Evolutionary conservation across 2,888 invertebrate genomes (phyloP), one percentile per base, ranked within the genome.

Genomic region (Andrena camellia): DNA sequence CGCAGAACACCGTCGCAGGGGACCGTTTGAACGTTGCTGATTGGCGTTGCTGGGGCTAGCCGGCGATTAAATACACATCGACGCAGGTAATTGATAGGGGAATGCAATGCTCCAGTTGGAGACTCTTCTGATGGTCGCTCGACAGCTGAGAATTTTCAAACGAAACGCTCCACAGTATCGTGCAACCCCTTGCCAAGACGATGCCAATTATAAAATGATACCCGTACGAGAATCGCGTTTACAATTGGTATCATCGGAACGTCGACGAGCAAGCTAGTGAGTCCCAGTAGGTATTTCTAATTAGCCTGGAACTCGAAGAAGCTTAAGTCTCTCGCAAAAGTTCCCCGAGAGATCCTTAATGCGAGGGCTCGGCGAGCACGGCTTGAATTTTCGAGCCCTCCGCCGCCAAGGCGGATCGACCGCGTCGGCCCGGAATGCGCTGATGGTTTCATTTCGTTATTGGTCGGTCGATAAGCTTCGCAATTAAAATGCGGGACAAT

Each of bases 361-460:
- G 13, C 8, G 5, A 17, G 8, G 20, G 6, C 31, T 52, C 13
- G 52, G 52, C 52, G 13, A 23, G 23, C 23, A 2, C 17, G 17
- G 6, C 31, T 6, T 17, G 64, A 48, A 64, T 64, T 50, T 64
- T 50, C 64, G 13, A 59, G 48, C 29, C 20, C 17, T 0, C 8
- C 2, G 20, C 2, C 29, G 10, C 7, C 23, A 10, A 31, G 42
- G 64, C 33, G 26, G n/a, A 33, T 54, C 26, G 31, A 26, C 23
- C n/a, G 17, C 7, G 17, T 10, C 54, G n/a, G 13, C 10, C 52
- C 6, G 62, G 35, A 68, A 76, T 75, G 42, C 29, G 63, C 52
- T 81, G 74, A 82, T 75, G 78, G 72, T 68, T 82, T 82, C 78
- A 75, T 75, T 75, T 26, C 75, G 63, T 75, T 84, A 82, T 78